phyloP scores from a whole-genome alignment of 2,888 invertebrate species.

The Sinelater perroti region DNA sequence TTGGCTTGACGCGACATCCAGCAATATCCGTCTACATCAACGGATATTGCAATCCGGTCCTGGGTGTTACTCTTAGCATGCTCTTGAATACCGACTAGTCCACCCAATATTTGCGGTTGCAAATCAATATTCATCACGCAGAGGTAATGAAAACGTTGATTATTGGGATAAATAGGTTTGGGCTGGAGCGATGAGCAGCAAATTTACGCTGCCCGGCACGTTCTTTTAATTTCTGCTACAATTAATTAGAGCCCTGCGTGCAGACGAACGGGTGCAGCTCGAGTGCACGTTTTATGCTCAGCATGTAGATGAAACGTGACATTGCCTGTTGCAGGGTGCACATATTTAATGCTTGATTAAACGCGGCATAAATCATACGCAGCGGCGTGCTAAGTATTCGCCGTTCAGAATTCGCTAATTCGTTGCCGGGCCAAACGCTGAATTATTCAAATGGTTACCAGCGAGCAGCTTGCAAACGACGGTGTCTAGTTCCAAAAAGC shows the following conservation, averaged over 20 bases:
- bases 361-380: slow-evolving; percentile 28
- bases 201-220: too few species aligned
- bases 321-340: slow-evolving; percentile 12
- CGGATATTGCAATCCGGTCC: slow-evolving; percentile 33
- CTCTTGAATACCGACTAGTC: slow-evolving; percentile 18
- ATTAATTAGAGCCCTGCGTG: slow-evolving; percentile 15
- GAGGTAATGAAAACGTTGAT: slow-evolving; percentile 18
- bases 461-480: not conserved
- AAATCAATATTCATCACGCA: slow-evolving; percentile 21
- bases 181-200: too few species aligned
- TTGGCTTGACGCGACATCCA: too few species aligned
- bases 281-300: slow-evolving; percentile 16
- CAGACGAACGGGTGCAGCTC: slow-evolving; percentile 8
- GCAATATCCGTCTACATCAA: slow-evolving; percentile 29
- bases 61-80: slow-evolving; percentile 13
- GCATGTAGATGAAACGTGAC: slow-evolving; percentile 30
- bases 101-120: slow-evolving; percentile 24
- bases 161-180: slow-evolving; percentile 1
- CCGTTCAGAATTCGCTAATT: slow-evolving; percentile 18
- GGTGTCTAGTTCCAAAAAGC: slow-evolving; percentile 11
- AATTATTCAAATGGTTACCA: slow-evolving; percentile 2
- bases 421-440: not conserved
- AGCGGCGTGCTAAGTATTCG: slow-evolving; percentile 12
- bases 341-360: slow-evolving; percentile 30
- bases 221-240: slow-evolving; percentile 4